Evolutionary conservation across 2,797 vertebrate genomes (phyloP).

Genomic region (Borostomias antarcticus): DNA sequence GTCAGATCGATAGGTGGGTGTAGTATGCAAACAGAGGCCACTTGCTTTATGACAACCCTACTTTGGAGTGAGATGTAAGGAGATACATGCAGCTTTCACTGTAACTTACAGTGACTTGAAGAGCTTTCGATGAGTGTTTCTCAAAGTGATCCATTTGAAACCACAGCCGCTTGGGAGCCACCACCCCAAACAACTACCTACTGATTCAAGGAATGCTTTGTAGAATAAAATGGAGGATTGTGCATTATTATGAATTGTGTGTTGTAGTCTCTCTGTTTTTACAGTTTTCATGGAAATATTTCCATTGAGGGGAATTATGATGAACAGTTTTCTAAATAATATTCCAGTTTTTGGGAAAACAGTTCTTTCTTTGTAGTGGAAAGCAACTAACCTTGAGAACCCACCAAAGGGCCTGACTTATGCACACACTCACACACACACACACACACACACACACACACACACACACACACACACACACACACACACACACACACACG

Average conservation of each 20-base stretch:
- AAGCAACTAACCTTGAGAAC: too few species aligned
- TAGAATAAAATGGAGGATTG: background rate
- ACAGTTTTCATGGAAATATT: background rate
- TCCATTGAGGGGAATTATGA: too few species aligned
- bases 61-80: background rate
- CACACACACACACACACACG: too few species aligned
- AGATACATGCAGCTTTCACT: background rate
- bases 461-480: too few species aligned
- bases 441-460: too few species aligned
- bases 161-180: conserved; percentile 2
- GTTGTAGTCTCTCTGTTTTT: background rate
- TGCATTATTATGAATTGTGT: background rate
- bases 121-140: background rate
- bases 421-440: background rate
- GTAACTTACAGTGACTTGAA: conserved; percentile 3
- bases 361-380: too few species aligned
- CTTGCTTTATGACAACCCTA: background rate
- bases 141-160: conserved; percentile 2
- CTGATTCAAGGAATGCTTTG: background rate
- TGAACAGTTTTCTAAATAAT: too few species aligned
- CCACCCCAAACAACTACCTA: background rate
- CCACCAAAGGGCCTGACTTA: too few species aligned
- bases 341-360: too few species aligned
- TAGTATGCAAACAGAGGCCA: background rate
- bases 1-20: conserved; percentile 2